Evolutionary conservation across 2,888 invertebrate genomes (phyloP).

Genomic region (Sepioteuthis lessoniana): DNA sequence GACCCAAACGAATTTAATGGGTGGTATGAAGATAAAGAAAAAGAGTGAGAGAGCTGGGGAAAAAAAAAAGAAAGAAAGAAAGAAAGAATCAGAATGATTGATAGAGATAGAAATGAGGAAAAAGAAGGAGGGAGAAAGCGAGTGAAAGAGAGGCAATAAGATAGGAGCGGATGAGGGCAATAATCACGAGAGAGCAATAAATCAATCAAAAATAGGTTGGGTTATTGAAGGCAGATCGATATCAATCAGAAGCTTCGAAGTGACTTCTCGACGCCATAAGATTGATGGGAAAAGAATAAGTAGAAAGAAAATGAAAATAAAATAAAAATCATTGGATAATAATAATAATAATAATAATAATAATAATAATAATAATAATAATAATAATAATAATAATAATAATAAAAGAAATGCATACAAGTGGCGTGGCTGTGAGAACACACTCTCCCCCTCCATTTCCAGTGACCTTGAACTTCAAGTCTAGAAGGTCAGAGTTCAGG

Average conservation of each 20-base stretch:
- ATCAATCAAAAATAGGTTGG: background rate
- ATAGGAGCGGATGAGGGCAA: background rate
- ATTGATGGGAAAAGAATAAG: background rate
- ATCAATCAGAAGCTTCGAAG: background rate
- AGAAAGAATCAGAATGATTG: background rate
- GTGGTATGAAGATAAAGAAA: background rate
- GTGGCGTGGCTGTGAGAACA: background rate
- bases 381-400: too few species aligned
- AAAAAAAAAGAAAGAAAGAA: too few species aligned
- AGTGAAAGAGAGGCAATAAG: background rate
- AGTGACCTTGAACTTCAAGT: background rate
- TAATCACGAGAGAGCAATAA: background rate
- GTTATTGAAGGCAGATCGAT: background rate
- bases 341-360: background rate
- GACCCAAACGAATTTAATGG: background rate
- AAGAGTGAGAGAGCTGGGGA: background rate
- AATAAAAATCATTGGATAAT: background rate
- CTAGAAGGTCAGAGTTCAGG: background rate
- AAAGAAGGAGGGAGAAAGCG: background rate
- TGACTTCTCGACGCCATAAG: background rate
- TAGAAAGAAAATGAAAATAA: background rate
- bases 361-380: too few species aligned
- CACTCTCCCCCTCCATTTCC: background rate
- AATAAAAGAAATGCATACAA: too few species aligned
- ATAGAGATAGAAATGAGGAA: background rate